These are phyloP conservation scores for Gryllus bimaculatus DNA, from an alignment of 1,140 invertebrate species.

Conservation along the genomic window DNA sequence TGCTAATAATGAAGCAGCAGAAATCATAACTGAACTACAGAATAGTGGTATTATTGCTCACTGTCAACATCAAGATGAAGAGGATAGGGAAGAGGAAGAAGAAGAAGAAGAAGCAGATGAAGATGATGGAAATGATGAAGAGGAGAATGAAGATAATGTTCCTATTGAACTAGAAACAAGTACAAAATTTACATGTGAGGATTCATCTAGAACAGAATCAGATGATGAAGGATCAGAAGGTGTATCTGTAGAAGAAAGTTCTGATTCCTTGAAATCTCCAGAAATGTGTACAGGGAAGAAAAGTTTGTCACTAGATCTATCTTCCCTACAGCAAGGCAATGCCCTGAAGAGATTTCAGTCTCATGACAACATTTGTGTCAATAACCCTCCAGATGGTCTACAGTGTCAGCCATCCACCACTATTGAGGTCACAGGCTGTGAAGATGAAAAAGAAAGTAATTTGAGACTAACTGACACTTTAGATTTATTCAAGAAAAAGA, in stretches of 20 bases:
- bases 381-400: background rate
- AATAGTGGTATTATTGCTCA: constrained; percentile 21
- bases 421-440: background rate
- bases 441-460: background rate
- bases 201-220: background rate
- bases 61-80: background rate
- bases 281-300: background rate
- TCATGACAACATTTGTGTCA: background rate
- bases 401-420: background rate
- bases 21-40: constrained; percentile 25
- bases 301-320: background rate
- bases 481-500: background rate
- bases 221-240: background rate
- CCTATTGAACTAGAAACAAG: background rate
- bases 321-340: background rate
- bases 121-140: background rate
- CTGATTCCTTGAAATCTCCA: background rate
- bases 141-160: background rate
- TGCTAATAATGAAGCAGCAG: constrained; percentile 25
- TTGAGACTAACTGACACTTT: background rate
- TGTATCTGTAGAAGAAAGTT: background rate
- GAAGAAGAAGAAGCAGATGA: background rate
- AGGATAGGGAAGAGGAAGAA: too few relatives aligned
- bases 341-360: background rate
- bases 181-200: background rate